phyloP scores from a whole-genome alignment of 1,140 invertebrate species.

The Bombus polaris region DNA sequence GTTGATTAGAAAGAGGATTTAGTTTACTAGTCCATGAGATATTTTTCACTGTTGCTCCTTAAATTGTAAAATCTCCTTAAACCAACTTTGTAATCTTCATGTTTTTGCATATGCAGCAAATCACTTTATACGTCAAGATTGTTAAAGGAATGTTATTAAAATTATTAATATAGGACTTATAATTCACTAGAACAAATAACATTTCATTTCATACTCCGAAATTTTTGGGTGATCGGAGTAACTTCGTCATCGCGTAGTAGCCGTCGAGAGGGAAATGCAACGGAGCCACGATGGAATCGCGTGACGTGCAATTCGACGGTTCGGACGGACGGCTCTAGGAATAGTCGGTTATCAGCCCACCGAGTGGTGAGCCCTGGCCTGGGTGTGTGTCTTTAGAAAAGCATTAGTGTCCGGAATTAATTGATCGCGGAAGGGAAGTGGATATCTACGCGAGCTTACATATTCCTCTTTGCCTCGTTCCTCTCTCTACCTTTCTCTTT shows the following conservation, averaged over 20 bases:
- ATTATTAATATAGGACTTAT: too few species aligned
- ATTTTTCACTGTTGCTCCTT: too few species aligned
- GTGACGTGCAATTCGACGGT: conserved; percentile 71
- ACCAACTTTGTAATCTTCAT: too few species aligned
- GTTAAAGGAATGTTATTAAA: too few species aligned
- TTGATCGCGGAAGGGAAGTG: conserved; percentile 79
- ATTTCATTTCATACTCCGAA: background rate
- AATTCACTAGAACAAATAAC: too few species aligned
- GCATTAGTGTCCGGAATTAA: conserved; percentile 80
- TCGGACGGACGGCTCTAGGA: conserved; percentile 68
- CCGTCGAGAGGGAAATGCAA: conserved; percentile 57
- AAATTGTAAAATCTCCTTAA: too few species aligned
- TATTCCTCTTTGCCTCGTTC: conserved; percentile 69
- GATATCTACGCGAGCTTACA: conserved; percentile 76
- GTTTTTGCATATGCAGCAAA: too few species aligned
- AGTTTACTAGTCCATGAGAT: background rate
- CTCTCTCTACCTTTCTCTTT: conserved; percentile 11
- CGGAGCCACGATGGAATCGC: conserved; percentile 71
- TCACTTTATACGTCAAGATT: too few species aligned
- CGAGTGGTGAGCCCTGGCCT: conserved; percentile 66
- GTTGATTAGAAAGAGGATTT: background rate
- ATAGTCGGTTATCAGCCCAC: conserved; percentile 72
- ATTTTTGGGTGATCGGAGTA: conserved; percentile 33
- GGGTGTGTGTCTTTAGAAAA: conserved; percentile 78
- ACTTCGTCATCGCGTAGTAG: conserved; percentile 14